Conservation (phyloP, 2,888 invertebrate species). For the Drosophila mimica region DNA sequence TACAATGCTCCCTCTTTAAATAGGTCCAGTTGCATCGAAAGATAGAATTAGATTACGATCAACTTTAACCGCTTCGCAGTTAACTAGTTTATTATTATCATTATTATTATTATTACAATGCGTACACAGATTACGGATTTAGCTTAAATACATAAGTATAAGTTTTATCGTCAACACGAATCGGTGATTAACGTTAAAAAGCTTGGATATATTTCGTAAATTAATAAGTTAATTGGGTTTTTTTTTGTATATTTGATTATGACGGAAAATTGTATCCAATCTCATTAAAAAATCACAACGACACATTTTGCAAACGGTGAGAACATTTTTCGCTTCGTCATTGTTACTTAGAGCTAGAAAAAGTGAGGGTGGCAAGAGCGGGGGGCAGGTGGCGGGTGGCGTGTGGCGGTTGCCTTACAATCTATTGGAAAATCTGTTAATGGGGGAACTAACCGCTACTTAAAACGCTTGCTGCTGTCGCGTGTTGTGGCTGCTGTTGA, state of each 20-base stretch:
- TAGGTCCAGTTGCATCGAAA: not conserved
- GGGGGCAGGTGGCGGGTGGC: not conserved
- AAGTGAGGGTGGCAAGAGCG: constrained; percentile 1
- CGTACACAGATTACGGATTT: constrained; percentile 23
- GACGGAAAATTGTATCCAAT: constrained; percentile 70
- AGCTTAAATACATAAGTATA: constrained; percentile 54
- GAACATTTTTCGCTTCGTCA: constrained; percentile 55
- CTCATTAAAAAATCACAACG: constrained; percentile 76
- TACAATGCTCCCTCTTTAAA: not conserved
- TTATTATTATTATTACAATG: constrained; percentile 22
- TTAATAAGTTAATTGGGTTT: constrained; percentile 77
- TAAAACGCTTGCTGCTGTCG: constrained; percentile 26
- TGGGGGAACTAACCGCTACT: constrained; percentile 31
- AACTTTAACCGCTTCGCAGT: constrained; percentile 38
- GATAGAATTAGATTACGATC: constrained; percentile 9
- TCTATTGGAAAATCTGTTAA: constrained; percentile 46
- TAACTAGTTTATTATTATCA: constrained; percentile 45
- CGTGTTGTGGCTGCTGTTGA: constrained; percentile 19
- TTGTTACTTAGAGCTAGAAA: constrained; percentile 47
- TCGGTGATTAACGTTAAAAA: constrained; percentile 53
- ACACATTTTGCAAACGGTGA: constrained; percentile 56
- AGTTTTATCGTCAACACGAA: constrained; percentile 61
- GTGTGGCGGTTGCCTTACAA: constrained; percentile 23
- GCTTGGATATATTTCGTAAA: constrained; percentile 39
- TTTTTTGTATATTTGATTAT: constrained; percentile 46